Percentiles rank a stretch among this genome's conserved stretches.
phyloP scores from a whole-genome alignment of 2,888 invertebrate species.

The Notocelia uddmanniana region DNA sequence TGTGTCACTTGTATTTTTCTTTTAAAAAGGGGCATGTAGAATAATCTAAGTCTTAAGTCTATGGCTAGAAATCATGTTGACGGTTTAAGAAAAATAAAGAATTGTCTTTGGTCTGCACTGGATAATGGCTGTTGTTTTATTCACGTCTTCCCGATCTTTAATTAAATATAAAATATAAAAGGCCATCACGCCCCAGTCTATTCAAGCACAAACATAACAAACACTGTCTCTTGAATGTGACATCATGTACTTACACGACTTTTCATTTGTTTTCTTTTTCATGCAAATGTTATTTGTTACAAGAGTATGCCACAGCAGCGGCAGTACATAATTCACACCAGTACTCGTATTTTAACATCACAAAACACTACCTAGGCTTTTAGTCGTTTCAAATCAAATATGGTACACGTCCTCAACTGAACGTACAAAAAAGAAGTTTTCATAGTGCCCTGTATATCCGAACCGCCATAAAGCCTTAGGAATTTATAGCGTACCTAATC shows the following conservation, averaged over 20 bases:
- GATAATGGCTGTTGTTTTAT: too few relatives aligned
- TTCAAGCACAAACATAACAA: too few relatives aligned
- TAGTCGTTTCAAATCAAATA: too few relatives aligned
- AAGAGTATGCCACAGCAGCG: background rate
- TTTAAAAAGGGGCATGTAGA: too few relatives aligned
- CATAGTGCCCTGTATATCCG: background rate
- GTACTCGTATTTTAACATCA: constrained; percentile 4
- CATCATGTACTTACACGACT: background rate
- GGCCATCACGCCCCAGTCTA: too few relatives aligned
- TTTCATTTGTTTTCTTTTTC: constrained; percentile 27
- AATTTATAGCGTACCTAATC: background rate
- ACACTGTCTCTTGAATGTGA: background rate
- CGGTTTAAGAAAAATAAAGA: too few relatives aligned
- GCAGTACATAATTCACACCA: background rate
- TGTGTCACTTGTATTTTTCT: too few relatives aligned
- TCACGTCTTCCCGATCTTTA: too few relatives aligned
- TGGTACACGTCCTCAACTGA: background rate
- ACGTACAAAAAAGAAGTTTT: background rate
- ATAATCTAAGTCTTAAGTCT: too few relatives aligned
- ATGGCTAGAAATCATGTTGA: too few relatives aligned
- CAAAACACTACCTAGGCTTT: background rate
- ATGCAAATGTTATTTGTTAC: constrained; percentile 19
- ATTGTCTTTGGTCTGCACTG: too few relatives aligned
- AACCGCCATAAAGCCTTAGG: background rate
- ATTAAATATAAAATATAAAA: too few relatives aligned